Base-by-base conservation (phyloP, 2,113 vertebrate species). In the Lophura nycthemera region DNA sequence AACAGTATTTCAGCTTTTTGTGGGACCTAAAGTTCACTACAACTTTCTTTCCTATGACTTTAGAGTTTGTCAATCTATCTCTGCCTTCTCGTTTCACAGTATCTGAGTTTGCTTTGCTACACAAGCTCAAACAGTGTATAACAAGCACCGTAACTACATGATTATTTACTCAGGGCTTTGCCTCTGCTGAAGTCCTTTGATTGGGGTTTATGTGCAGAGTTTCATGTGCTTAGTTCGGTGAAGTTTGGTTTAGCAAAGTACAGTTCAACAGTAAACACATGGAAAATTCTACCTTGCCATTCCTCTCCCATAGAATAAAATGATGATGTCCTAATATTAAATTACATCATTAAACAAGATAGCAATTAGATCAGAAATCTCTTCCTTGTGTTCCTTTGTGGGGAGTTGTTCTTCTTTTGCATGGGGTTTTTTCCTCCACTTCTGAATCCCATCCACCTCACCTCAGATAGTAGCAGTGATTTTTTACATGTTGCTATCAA, bases 121-220 rank as follows among this genome's bases (percentile, higher is more conserved):
- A 45, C 30, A 70, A 92, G 19, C 38, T 76, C 48, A 90, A 83
- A 70, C 45, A 79, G 29, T 42, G 32, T 67, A n/a, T 45, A 90
- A 89, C 48, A 89, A 36, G 61, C 57, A 87, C 78, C 65, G 72
- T 66, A 91, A 74, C 67, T 83, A 36, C 64, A 59, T 2, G 2
- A 48, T 74, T 95, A 88, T 94, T 95, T 96, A 83, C 90, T 90
- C 59, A 80, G n/a, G 90, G 69, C 50, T 93, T 95, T 91, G 85
- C 74, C 89, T 91, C 85, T 89, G n/a, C 71, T 74, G 21, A 91
- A 85, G 75, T 59, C 36, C 36, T 92, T 92, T 88, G 79, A 50
- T 13, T 88, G 34, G 60, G 45, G 5, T 10, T 90, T 77, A 86
- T 63, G 64, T 57, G 56, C 85, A 61, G 63, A 76, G 42, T 73